Conservation (phyloP, 1,140 invertebrate species). For the Ceratosolen solmsi region DNA sequence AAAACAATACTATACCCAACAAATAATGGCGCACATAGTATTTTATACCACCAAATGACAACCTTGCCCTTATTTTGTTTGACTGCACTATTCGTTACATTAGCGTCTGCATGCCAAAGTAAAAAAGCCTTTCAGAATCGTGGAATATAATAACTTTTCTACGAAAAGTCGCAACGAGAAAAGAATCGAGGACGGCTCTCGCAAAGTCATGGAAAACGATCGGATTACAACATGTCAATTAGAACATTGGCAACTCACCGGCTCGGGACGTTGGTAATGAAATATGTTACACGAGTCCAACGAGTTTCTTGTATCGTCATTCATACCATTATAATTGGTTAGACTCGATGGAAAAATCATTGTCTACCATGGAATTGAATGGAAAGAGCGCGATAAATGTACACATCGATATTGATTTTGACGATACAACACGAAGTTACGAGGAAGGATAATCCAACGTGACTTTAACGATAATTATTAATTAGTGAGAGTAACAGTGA, state of each 20-base stretch:
- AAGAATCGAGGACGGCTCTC: constrained; percentile 42
- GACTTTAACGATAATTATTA: background rate
- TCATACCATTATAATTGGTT: constrained; percentile 20
- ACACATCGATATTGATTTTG: background rate
- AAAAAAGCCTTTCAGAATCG: background rate
- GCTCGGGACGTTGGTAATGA: constrained; percentile 1
- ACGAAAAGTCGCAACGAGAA: constrained; percentile 13
- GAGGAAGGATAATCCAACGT: background rate
- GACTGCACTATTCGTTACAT: background rate
- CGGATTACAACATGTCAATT: constrained; percentile 48
- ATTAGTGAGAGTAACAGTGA: background rate
- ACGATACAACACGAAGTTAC: background rate
- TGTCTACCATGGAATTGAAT: too few relatives aligned
- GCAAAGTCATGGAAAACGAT: constrained; percentile 38
- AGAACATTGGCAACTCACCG: constrained; percentile 27
- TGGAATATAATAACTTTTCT: constrained; percentile 39
- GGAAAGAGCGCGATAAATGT: background rate
- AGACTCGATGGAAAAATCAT: constrained; percentile 10
- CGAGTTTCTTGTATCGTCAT: background rate
- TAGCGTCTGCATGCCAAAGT: background rate
- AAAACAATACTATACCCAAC: too few relatives aligned
- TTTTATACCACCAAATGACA: background rate
- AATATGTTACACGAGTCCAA: background rate
- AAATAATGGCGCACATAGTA: background rate
- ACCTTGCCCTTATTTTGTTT: constrained; percentile 20